A percentile compares a stretch with the other conserved stretches of the same genome.
These are phyloP conservation scores for Lepus townsendii DNA, from an alignment of 2,797 vertebrate species.

Conservation along the genomic window DNA sequence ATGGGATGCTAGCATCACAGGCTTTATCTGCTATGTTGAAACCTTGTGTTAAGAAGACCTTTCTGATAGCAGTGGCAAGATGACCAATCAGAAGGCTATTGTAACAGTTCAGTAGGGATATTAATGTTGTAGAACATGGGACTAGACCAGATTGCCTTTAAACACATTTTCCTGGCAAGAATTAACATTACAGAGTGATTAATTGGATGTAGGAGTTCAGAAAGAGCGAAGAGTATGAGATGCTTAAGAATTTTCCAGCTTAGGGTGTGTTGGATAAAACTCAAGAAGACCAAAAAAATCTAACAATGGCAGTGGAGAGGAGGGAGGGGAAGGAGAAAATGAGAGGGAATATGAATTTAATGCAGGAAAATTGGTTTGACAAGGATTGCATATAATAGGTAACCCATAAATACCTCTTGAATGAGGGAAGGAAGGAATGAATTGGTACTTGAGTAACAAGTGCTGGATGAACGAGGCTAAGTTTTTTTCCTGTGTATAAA, in stretches of 20 bases:
- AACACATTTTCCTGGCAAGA: background rate
- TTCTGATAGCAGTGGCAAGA: background rate
- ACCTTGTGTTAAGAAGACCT: background rate
- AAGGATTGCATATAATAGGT: background rate
- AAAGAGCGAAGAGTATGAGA: background rate
- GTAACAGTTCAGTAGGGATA: background rate
- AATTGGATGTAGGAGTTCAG: background rate
- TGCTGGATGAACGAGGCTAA: background rate
- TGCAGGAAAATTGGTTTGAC: background rate
- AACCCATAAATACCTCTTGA: background rate
- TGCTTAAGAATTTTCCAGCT: background rate
- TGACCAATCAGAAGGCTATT: background rate
- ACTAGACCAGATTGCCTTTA: background rate
- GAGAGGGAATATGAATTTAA: background rate
- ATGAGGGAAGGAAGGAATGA: background rate
- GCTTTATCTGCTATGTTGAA: too few species aligned
- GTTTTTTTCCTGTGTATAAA: background rate
- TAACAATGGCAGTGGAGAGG: background rate
- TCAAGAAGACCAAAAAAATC: background rate
- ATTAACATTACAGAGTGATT: background rate
- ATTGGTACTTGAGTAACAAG: background rate
- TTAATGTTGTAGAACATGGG: background rate
- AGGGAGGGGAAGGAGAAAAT: background rate
- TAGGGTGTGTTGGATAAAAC: background rate
- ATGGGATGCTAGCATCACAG: too few species aligned